These are phyloP conservation scores for Apis dorsata DNA, from an alignment of 1,140 invertebrate genomes.

Conservation along the genomic window DNA sequence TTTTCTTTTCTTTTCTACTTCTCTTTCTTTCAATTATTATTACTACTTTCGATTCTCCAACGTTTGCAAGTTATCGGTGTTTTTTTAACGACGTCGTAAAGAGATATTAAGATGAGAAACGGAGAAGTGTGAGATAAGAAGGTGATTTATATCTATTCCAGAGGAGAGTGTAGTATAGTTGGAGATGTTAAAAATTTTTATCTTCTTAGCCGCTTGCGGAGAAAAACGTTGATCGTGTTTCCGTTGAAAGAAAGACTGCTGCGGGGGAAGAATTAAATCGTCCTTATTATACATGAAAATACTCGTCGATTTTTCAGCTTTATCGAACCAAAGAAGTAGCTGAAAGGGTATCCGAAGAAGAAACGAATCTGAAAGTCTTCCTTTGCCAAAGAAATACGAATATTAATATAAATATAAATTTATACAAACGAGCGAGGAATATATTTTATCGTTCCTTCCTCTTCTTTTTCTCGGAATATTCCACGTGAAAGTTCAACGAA, in stretches of 20 bases:
- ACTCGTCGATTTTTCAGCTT: constrained; percentile 59
- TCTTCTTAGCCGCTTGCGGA: background rate
- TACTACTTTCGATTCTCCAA: background rate
- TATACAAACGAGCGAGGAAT: background rate
- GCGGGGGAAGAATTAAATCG: no score
- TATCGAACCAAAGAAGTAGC: constrained; percentile 58
- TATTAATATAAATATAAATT: background rate
- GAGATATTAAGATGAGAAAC: constrained; percentile 4
- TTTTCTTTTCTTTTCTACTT: background rate
- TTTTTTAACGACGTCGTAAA: constrained; percentile 12
- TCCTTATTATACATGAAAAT: no score
- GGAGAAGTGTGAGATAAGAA: background rate
- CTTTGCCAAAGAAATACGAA: constrained; percentile 46
- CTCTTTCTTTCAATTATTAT: background rate
- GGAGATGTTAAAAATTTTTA: background rate
- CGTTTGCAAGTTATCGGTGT: background rate
- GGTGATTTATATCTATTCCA: background rate
- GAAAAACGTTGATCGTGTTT: constrained; percentile 28
- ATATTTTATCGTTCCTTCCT: no score
- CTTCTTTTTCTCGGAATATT: no score
- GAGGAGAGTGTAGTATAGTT: background rate
- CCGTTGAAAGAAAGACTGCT: background rate
- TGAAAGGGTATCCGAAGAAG: background rate
- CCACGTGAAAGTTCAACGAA: no score
- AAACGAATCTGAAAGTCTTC: constrained; percentile 6